phyloP scores from a whole-genome alignment of 2,888 invertebrate species.

The Frankliniella intonsa region DNA sequence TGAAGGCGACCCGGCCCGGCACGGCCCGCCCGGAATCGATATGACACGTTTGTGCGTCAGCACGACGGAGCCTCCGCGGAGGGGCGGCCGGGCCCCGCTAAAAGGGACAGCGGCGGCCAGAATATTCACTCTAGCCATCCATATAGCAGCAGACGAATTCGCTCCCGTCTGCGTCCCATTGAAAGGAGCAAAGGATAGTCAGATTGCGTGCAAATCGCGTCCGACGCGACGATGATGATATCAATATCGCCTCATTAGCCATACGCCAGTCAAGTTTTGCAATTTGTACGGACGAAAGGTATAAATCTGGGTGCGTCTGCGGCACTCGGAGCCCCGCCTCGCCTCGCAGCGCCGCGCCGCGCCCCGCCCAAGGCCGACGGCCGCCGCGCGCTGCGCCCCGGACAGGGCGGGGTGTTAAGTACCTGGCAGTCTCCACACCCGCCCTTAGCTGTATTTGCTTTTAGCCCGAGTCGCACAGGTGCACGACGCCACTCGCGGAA shows the following conservation, averaged over 20 bases:
- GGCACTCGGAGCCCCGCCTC: neutral
- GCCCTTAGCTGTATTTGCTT: too few relatives aligned
- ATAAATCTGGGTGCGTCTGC: neutral
- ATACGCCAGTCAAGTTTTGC: neutral
- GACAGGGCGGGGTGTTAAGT: neutral
- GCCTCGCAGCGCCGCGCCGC: neutral
- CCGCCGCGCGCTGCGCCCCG: neutral
- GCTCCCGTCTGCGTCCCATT: too few relatives aligned
- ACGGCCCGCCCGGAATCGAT: neutral
- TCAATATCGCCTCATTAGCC: conserved; percentile 1
- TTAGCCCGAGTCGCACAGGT: too few relatives aligned
- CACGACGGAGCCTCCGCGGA: neutral
- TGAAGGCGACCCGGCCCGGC: neutral
- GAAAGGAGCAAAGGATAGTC: too few relatives aligned
- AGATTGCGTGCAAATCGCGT: too few relatives aligned
- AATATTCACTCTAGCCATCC: too few relatives aligned
- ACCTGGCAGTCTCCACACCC: too few relatives aligned
- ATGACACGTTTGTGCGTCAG: neutral
- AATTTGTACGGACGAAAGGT: neutral
- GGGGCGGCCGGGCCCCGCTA: too few relatives aligned
- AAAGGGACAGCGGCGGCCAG: too few relatives aligned
- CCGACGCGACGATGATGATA: neutral
- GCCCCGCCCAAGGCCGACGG: neutral
- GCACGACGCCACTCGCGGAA: too few relatives aligned
- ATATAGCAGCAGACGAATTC: too few relatives aligned